These are phyloP conservation scores for Xestia rhomboidea DNA, from an alignment of 2,888 invertebrate genomes.

Conservation along the genomic window DNA sequence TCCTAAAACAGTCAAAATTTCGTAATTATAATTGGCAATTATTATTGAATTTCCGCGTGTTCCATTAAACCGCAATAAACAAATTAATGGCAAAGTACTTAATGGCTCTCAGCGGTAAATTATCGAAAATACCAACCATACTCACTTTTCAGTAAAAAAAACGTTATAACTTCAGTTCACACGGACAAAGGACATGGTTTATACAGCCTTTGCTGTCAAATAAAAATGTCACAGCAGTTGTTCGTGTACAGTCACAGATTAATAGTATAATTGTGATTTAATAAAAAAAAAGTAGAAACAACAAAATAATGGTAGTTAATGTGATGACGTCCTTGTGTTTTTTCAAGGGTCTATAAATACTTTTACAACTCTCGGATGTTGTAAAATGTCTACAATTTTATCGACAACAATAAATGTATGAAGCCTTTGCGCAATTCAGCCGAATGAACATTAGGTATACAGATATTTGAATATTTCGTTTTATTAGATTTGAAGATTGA, in stretches of 20 bases:
- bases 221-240: slow-evolving; percentile 17
- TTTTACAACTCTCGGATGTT: slow-evolving; percentile 46
- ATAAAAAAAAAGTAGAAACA: neutral
- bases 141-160: neutral
- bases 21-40: slow-evolving; percentile 60
- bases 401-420: slow-evolving; percentile 42
- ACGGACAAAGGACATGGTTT: neutral
- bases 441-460: neutral
- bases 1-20: slow-evolving; percentile 25
- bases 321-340: slow-evolving; percentile 19
- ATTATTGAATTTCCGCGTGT: slow-evolving; percentile 63
- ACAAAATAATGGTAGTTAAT: neutral
- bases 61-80: slow-evolving; percentile 67
- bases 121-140: slow-evolving; percentile 26
- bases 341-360: slow-evolving; percentile 29
- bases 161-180: slow-evolving; percentile 12
- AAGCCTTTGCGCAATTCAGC: neutral
- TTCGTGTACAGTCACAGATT: neutral
- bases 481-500: neutral
- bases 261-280: neutral
- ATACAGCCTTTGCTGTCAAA: slow-evolving; percentile 28
- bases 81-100: slow-evolving; percentile 56
- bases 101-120: slow-evolving; percentile 66
- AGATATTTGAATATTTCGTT: neutral
- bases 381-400: slow-evolving; percentile 45